phyloP scores from a whole-genome alignment of 2,797 vertebrate species.

The Cirrhinus molitorella region DNA sequence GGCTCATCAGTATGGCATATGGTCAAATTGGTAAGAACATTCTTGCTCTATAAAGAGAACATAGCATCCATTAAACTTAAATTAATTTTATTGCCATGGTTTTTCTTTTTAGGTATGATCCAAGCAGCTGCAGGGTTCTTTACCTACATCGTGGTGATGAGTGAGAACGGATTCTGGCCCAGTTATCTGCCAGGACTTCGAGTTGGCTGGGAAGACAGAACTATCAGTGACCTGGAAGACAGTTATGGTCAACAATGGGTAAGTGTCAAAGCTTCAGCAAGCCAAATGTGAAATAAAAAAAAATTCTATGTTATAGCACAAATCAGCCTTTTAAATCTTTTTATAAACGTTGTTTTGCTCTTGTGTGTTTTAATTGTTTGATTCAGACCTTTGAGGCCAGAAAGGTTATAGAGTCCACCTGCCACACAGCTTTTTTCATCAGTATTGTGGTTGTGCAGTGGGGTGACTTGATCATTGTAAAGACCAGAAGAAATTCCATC shows the following conservation, averaged over 20 bases:
- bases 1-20: conserved; percentile 98
- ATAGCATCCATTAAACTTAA: not conserved
- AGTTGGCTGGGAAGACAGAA: conserved; percentile 83
- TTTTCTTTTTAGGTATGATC: conserved; percentile 78
- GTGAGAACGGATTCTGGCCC: conserved; percentile 83
- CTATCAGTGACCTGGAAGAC: conserved; percentile 81
- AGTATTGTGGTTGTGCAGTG: conserved; percentile 97
- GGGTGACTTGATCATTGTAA: conserved; percentile 97
- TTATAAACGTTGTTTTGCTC: not conserved
- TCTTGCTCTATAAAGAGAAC: not conserved
- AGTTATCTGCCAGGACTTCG: conserved; percentile 77
- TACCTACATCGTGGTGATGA: conserved; percentile 85
- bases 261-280: conserved; percentile 64
- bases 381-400: conserved; percentile 91
- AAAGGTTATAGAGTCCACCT: conserved; percentile 97
- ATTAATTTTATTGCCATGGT: not conserved
- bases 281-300: not conserved
- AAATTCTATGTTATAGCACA: too few species aligned
- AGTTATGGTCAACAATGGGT: conserved; percentile 91
- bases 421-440: conserved; percentile 95
- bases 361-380: conserved; percentile 12
- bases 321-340: too few species aligned
- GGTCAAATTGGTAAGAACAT: conserved; percentile 91
- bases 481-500: conserved; percentile 96
- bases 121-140: conserved; percentile 84